These are phyloP conservation scores for Piliocolobus tephrosceles DNA, from an alignment of 2,113 vertebrate species.

Conservation along the genomic window DNA sequence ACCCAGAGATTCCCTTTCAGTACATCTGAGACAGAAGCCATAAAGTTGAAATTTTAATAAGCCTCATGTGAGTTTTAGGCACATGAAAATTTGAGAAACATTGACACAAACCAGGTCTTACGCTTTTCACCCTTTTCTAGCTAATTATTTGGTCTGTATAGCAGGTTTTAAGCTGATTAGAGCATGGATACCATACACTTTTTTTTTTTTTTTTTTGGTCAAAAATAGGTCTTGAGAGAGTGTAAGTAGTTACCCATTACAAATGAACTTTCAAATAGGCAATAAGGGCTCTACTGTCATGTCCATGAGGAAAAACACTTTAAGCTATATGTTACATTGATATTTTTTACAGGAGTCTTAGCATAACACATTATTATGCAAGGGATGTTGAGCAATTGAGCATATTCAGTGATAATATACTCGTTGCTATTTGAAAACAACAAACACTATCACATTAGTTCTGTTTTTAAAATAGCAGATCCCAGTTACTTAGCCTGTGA, in stretches of 20 bases:
- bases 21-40: background rate
- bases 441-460: conserved; percentile 46
- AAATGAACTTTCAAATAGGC: background rate
- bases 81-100: background rate
- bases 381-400: background rate
- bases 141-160: background rate
- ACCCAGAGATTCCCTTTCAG: background rate
- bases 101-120: background rate
- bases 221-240: background rate
- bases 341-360: background rate
- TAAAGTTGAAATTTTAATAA: background rate
- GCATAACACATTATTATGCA: background rate
- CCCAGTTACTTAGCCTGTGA: conserved; percentile 48
- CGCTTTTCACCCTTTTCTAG: background rate
- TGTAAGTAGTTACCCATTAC: background rate
- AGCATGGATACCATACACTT: background rate
- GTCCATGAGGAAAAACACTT: background rate
- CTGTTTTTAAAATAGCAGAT: conserved; percentile 63
- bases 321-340: background rate
- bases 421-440: conserved; percentile 53
- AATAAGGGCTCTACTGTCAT: background rate
- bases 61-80: background rate
- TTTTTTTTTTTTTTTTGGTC: background rate
- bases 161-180: background rate
- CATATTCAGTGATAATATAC: conserved; percentile 39